Evolutionary conservation across 1,140 invertebrate genomes (phyloP).

Genomic region (Colletes gigas): DNA sequence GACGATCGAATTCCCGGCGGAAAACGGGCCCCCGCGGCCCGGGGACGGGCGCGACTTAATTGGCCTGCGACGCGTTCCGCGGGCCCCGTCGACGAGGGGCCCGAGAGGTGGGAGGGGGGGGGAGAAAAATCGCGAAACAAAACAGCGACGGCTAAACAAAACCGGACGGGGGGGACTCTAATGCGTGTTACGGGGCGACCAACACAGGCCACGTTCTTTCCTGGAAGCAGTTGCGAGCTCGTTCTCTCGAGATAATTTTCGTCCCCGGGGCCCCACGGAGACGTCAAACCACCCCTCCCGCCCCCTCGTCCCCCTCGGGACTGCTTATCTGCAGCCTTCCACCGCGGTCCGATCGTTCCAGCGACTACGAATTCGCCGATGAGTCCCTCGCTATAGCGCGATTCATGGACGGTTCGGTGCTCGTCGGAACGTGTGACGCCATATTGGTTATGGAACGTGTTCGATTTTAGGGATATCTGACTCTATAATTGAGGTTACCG

Average conservation of each 20-base stretch:
- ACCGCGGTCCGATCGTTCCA: neutral
- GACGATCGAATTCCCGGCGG: neutral
- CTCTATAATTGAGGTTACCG: too few species aligned
- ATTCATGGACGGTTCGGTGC: neutral
- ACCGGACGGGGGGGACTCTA: conserved; percentile 49
- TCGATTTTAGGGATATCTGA: too few species aligned
- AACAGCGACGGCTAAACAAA: conserved; percentile 52
- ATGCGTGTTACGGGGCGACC: conserved; percentile 54
- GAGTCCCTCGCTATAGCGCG: too few species aligned
- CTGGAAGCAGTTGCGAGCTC: conserved; percentile 69
- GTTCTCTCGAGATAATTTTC: conserved; percentile 69
- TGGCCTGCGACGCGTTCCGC: conserved; percentile 56
- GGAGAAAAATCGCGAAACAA: conserved; percentile 53
- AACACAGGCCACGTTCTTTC: conserved; percentile 63
- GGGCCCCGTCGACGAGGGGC: conserved; percentile 22
- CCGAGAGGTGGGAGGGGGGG: neutral
- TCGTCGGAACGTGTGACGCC: too few species aligned
- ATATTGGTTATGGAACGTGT: too few species aligned
- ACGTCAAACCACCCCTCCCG: neutral
- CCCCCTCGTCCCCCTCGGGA: neutral
- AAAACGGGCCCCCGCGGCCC: conserved; percentile 9
- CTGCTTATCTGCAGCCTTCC: neutral
- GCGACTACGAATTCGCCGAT: neutral
- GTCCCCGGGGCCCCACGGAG: conserved; percentile 41
- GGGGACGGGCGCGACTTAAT: conserved; percentile 55